Evolutionary conservation across 1,140 invertebrate species (phyloP).

Genomic region (Pseudomyrmex gracilis): DNA sequence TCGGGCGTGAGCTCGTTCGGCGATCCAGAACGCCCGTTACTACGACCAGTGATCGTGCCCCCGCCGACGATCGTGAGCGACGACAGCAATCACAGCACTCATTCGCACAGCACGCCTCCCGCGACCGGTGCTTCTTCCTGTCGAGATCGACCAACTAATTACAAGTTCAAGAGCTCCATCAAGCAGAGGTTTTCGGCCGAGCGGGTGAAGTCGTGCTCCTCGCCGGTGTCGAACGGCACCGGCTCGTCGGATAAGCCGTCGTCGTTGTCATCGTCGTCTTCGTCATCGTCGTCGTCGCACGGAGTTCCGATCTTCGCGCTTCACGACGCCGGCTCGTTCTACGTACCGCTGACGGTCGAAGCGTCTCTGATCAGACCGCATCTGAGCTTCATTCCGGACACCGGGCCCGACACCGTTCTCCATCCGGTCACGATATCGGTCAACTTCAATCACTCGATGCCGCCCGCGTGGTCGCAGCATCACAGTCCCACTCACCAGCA

Average conservation of each 20-base stretch:
- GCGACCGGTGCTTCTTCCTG: constrained; percentile 39
- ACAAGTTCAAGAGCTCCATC: constrained; percentile 98
- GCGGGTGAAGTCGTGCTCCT: constrained; percentile 82
- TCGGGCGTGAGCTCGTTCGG: constrained; percentile 82
- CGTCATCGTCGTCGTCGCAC: constrained; percentile 67
- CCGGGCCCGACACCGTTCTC: constrained; percentile 88
- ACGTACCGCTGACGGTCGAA: constrained; percentile 95
- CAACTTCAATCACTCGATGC: constrained; percentile 88
- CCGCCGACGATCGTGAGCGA: constrained; percentile 78
- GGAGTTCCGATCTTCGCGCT: constrained; percentile 92
- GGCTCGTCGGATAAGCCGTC: constrained; percentile 74
- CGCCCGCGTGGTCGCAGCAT: constrained; percentile 78
- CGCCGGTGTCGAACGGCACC: constrained; percentile 63
- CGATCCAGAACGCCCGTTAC: constrained; percentile 77
- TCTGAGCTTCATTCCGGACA: constrained; percentile 86
- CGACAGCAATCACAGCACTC: constrained; percentile 83
- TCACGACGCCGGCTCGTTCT: constrained; percentile 95
- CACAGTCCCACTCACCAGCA: constrained; percentile 78
- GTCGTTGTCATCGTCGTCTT: constrained; percentile 36
- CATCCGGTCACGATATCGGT: constrained; percentile 97
- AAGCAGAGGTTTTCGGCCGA: constrained; percentile 92
- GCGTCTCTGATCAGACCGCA: constrained; percentile 90
- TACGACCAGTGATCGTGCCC: constrained; percentile 72
- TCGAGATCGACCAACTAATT: constrained; percentile 86
- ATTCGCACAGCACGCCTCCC: constrained; percentile 75